Evolutionary conservation across 2,113 vertebrate species (phyloP), one percentile per base, ranked within the genome.

Genomic region (Athene cunicularia): DNA sequence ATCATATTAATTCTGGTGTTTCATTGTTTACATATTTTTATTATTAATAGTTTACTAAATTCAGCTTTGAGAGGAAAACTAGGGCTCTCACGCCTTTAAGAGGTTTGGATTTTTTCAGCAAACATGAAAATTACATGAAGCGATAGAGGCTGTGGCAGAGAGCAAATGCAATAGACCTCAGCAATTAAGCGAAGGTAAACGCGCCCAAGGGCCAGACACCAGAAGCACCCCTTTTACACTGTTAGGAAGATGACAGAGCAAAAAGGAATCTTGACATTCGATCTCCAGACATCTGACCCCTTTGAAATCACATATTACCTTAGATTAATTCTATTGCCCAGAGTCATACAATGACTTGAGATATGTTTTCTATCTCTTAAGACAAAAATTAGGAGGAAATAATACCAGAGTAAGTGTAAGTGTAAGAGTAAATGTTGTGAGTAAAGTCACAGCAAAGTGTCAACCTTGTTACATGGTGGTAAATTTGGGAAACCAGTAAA

Each of bases 241-340:
- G 68, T 75, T 68, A 86, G 62, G 32, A 64, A 43, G 27, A 87
- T 93, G 80, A 94, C 64, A 64, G 80, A 67, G 89, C 89, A 81
- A 52, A 97, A 95, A 49, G 27, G 72, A 95, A 91, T 81, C 86
- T 84, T 56, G 64, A 72, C 73, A 72, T 76, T 81, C 0, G 0
- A 81, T 95, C 86, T 89, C 83, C 80, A 95, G 80, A 86, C 76
- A 68, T 84, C 66, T 64, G 47, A 49, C 64, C 91, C 52, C 68
- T 85, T 63, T 27, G 50, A 89, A 95, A 86, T 56, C 91, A 71
- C 43, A 13, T 16, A 81, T 49, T 92, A 63, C 49, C 18, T 91
- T 82, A 62, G 7, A 89, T 77, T 87, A 89, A 68, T 60, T 68
- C 83, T 68, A 45, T 45, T 80, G 63, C 77, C 50, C 0, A 0